Conservation (phyloP, 2,797 vertebrate genomes). For the Coranthus polyacanthus region DNA sequence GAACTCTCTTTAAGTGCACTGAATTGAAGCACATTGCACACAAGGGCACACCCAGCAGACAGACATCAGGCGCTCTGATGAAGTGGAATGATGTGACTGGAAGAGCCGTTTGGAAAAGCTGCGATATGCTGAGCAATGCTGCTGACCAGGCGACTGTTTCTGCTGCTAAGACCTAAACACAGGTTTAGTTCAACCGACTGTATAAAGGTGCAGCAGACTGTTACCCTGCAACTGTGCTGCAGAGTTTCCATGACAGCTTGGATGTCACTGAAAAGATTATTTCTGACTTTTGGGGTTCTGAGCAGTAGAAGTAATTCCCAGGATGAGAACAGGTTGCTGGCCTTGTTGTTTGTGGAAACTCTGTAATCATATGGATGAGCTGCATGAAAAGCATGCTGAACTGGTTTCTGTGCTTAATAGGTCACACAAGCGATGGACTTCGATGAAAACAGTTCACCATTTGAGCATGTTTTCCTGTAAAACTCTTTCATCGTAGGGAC, state of each 20-base stretch:
- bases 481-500: too few relatives aligned
- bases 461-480: too few relatives aligned
- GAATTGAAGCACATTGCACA: slow-evolving; percentile 58
- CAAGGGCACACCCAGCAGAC: slow-evolving; percentile 44
- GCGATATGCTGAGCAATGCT: slow-evolving; percentile 62
- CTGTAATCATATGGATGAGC: slow-evolving; percentile 49
- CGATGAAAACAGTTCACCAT: too few relatives aligned
- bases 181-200: slow-evolving; percentile 50
- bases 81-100: slow-evolving; percentile 69
- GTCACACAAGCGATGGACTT: too few relatives aligned
- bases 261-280: slow-evolving; percentile 7
- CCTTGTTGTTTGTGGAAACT: slow-evolving; percentile 67
- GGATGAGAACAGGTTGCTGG: slow-evolving; percentile 16
- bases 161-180: slow-evolving; percentile 40
- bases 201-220: slow-evolving; percentile 42
- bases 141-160: slow-evolving; percentile 50
- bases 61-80: slow-evolving; percentile 49
- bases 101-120: slow-evolving; percentile 59
- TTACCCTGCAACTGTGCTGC: slow-evolving; percentile 18
- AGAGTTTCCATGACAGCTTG: slow-evolving; percentile 67
- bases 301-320: background rate
- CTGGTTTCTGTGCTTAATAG: slow-evolving; percentile 32
- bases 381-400: slow-evolving; percentile 71
- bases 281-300: slow-evolving; percentile 3
- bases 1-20: slow-evolving; percentile 51